These are phyloP conservation scores for Varecia variegata DNA, from an alignment of 2,797 vertebrate species.

Conservation along the genomic window DNA sequence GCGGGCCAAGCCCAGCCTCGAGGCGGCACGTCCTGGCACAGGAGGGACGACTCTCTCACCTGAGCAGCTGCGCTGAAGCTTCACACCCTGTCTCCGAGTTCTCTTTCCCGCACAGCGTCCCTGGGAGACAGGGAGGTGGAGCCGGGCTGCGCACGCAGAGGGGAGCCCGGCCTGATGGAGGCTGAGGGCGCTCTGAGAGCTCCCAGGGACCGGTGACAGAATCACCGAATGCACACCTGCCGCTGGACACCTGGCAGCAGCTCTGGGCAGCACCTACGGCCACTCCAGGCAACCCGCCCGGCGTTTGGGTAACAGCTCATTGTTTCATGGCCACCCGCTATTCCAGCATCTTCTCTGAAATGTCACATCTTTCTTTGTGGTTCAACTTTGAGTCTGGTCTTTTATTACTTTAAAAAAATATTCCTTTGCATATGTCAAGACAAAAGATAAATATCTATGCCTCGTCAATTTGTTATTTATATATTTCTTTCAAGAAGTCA, in stretches of 20 bases:
- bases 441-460: slow-evolving; percentile 55
- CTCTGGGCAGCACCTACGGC: not conserved
- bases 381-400: slow-evolving; percentile 18
- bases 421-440: slow-evolving; percentile 54
- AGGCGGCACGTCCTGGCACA: accelerated
- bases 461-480: slow-evolving; percentile 53
- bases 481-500: slow-evolving; percentile 57
- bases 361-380: not conserved
- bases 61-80: accelerated
- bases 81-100: not conserved
- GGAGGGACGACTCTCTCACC: accelerated
- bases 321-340: not conserved
- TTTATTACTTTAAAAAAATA: slow-evolving; percentile 57
- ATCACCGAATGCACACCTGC: accelerated
- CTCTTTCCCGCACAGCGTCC: not conserved
- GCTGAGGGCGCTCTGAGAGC: not conserved
- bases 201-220: accelerated
- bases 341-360: slow-evolving; percentile 8
- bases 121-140: accelerated
- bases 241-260: accelerated
- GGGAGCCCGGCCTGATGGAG: accelerated
- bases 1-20: not conserved
- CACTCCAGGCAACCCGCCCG: accelerated
- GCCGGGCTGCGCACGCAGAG: accelerated
- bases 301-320: not conserved